Base-by-base conservation (phyloP, 2,797 vertebrate species). In the Schizothorax lantsangensis region DNA sequence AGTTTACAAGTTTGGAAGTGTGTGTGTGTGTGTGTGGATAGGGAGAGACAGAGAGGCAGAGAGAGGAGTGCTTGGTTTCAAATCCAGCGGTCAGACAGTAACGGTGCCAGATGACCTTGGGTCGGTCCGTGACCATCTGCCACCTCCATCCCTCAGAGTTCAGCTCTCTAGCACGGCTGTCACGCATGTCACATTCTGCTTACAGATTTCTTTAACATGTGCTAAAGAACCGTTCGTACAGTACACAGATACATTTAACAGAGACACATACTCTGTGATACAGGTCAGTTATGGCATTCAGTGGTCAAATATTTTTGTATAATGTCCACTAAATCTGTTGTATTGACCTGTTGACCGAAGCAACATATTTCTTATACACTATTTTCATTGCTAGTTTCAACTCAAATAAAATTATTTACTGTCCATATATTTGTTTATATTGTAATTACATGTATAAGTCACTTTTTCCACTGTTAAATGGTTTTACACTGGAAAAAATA, bases 41-140 rank as follows among this genome's bases (percentile, higher is more conserved):
- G 84, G 89, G 66, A 84, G 71, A 75, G 66, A 85, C 49, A 84
- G 88, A 74, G 84, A 84, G 62, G 81, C 36, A 79, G 79, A 85
- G 62, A 86, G 85, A 84, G 78, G 88, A 85, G 93, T 89, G 91
- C 94, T 92, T 89, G 92, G 92, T 96, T 95, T 95, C 93, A 95
- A 93, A 95, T 93, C 91, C 92, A 93, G 92, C 26, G 87, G 92
- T 94, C 90, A 91, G 89, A 94, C 93, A 93, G 91, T 90, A 91
- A 92, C 89, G 90, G 71, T 89, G 93, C 94, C 94, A 95, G 92
- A 95, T 95, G 95, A 96, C 96, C 96, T 96, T 96, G 96, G 94
- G 94, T 93, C 91, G 91, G 95, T 95, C 93, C 93, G 82, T 91
- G 92, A 94, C 95, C 95, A 95, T 96, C 95, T 96, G 96, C 95